phyloP scores from a whole-genome alignment of 2,113 vertebrate species.

The pig (Sus scrofa) region DNA sequence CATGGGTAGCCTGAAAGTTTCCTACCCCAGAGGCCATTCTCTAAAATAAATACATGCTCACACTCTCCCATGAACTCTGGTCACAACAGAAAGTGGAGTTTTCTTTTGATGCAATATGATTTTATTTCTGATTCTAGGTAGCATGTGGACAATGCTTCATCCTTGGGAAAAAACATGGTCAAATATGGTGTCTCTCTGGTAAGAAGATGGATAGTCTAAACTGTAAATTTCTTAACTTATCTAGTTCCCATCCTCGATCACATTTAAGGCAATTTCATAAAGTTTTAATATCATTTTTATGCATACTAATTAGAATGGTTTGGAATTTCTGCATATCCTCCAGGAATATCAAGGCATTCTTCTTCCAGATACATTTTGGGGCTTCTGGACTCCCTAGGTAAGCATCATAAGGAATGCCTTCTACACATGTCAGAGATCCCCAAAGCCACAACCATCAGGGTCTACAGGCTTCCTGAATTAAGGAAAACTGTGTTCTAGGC shows the following conservation, averaged over 20 bases:
- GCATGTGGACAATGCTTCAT: neutral
- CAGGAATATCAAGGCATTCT: neutral
- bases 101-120: neutral
- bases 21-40: neutral
- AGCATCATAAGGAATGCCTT: neutral
- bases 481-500: neutral
- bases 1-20: neutral
- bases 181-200: neutral
- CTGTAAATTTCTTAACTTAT: neutral
- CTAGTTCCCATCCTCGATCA: neutral
- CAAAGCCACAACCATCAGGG: neutral
- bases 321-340: neutral
- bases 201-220: neutral
- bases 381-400: neutral
- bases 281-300: neutral
- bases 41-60: neutral
- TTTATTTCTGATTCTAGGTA: neutral
- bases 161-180: neutral
- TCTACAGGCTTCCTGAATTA: neutral
- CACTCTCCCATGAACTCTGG: neutral
- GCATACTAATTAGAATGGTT: neutral
- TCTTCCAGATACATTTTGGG: neutral
- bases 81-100: neutral
- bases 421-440: fast-evolving
- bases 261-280: neutral